Evolutionary conservation across 2,888 invertebrate species (phyloP).

Genomic region (Oscheius myriophilus): DNA sequence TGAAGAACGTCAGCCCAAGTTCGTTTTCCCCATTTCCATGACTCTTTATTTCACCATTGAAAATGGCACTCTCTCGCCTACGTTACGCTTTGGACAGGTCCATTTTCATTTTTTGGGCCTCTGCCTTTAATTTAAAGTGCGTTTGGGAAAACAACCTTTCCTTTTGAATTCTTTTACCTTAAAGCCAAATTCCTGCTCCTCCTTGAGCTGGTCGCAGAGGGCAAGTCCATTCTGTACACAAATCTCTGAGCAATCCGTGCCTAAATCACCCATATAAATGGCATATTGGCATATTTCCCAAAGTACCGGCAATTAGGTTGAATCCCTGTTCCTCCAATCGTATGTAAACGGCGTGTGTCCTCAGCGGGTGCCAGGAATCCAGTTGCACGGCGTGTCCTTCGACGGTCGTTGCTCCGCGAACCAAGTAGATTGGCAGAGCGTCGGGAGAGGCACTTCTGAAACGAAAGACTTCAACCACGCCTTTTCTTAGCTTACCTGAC

Average conservation of each 20-base stretch:
- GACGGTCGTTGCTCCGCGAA: constrained; percentile 36
- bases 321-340: constrained; percentile 13
- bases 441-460: constrained; percentile 11
- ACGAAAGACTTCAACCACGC: too few species aligned
- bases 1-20: too few species aligned
- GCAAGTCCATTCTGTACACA: constrained; percentile 13
- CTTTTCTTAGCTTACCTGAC: background rate
- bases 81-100: too few species aligned
- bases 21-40: too few species aligned
- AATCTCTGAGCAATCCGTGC: constrained; percentile 14
- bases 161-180: background rate
- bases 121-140: too few species aligned
- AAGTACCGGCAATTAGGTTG: constrained; percentile 21
- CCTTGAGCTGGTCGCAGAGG: background rate
- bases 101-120: too few species aligned
- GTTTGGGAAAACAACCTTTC: background rate
- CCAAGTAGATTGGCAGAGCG: constrained; percentile 28
- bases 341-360: constrained; percentile 51
- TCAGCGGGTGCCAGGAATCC: constrained; percentile 28
- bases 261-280: background rate
- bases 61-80: too few species aligned
- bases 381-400: constrained; percentile 44
- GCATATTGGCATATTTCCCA: background rate
- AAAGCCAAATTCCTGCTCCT: background rate
- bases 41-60: too few species aligned